Evolutionary conservation across 1,140 invertebrate species (phyloP).

Genomic region (Temnothorax curvispinosus): DNA sequence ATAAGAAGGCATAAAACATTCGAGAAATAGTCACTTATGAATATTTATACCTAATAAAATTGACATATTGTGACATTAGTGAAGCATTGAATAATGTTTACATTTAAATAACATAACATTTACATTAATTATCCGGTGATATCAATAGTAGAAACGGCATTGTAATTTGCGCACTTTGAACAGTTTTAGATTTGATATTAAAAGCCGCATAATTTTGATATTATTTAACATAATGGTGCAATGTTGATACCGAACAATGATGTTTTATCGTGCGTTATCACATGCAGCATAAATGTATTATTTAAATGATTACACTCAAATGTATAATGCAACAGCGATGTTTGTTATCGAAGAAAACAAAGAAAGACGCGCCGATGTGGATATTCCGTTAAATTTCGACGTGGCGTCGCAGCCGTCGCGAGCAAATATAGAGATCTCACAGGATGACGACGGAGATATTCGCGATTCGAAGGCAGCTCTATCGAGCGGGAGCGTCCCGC

Average conservation of each 20-base stretch:
- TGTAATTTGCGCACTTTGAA: conserved; percentile 11
- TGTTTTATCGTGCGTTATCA: not conserved
- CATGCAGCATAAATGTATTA: not conserved
- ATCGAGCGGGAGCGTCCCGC: conserved; percentile 64
- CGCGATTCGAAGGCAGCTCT: conserved; percentile 60
- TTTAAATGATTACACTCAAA: not conserved
- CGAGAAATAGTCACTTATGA: conserved; percentile 14
- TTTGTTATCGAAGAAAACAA: not conserved
- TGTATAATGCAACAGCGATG: not conserved
- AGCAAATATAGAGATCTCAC: conserved; percentile 21
- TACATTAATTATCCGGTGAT: conserved; percentile 31
- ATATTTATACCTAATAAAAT: conserved; percentile 30
- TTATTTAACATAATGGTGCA: not conserved
- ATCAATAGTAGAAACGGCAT: not conserved
- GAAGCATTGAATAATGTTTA: conserved; percentile 29
- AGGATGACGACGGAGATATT: conserved; percentile 21
- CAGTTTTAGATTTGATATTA: not conserved
- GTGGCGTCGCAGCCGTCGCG: not conserved
- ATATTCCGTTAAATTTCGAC: not conserved
- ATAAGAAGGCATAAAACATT: not conserved
- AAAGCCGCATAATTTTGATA: conserved; percentile 19
- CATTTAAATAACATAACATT: conserved; percentile 33
- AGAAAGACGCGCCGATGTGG: not conserved
- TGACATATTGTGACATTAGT: not conserved
- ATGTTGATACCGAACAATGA: not conserved